Conservation (phyloP, 2,113 vertebrate species). For the Sinocyclocheilus maitianheensis region DNA sequence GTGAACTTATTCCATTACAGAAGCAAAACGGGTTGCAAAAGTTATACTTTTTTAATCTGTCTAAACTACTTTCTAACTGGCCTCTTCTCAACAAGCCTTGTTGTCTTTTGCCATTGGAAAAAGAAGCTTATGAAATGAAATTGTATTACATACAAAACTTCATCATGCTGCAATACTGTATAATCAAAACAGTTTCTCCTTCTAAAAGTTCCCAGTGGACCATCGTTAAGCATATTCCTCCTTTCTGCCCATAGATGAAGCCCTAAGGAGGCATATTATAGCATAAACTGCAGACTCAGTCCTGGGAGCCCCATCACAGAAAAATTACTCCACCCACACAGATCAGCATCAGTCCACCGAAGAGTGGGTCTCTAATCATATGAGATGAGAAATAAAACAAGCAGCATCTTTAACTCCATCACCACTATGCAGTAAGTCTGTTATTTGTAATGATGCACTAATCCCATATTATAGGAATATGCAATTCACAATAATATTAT, state of each 20-base stretch:
- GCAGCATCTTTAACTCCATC: constrained; percentile 54
- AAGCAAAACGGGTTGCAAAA: background rate
- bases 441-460: constrained; percentile 14
- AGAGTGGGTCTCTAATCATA: background rate
- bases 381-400: background rate
- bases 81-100: background rate
- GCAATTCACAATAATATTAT: background rate
- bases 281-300: constrained; percentile 64
- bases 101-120: background rate
- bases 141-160: constrained; percentile 3
- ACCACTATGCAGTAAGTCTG: constrained; percentile 24
- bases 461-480: background rate
- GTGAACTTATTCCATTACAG: background rate
- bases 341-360: constrained; percentile 62
- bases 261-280: constrained; percentile 55
- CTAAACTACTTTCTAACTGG: background rate
- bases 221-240: constrained; percentile 63
- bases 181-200: constrained; percentile 41
- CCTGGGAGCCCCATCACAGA: constrained; percentile 64
- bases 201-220: constrained; percentile 54
- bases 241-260: constrained; percentile 56
- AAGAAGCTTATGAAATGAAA: background rate
- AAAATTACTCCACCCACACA: constrained; percentile 67
- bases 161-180: background rate
- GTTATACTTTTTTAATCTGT: background rate